These are phyloP conservation scores for Nebria ingens DNA, from an alignment of 1,140 invertebrate species.

Conservation along the genomic window DNA sequence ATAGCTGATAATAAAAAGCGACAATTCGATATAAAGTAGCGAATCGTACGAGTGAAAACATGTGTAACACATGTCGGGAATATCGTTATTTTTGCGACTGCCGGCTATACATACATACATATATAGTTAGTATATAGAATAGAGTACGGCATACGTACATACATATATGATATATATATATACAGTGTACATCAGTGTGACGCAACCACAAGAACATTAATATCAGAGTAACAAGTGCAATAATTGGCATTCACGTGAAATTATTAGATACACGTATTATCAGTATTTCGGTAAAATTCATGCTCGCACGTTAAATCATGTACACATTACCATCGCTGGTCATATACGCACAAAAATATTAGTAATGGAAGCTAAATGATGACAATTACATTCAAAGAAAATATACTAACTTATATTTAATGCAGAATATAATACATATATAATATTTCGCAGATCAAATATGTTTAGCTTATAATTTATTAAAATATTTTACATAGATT, in stretches of 20 bases:
- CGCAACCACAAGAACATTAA: slow-evolving; percentile 3
- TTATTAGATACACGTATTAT: slow-evolving; percentile 4
- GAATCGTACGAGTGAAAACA: neutral
- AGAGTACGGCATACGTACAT: too few species aligned
- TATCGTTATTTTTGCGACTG: neutral
- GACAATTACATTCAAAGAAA: too few species aligned
- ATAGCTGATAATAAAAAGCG: neutral
- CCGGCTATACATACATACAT: neutral
- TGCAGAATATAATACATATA: too few species aligned
- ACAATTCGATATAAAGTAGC: neutral
- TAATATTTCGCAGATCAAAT: too few species aligned
- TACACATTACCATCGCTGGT: too few species aligned
- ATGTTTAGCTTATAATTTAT: too few species aligned
- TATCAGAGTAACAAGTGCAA: slow-evolving; percentile 8
- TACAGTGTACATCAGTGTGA: neutral
- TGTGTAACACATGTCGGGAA: neutral
- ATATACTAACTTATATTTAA: too few species aligned
- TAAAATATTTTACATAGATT: too few species aligned
- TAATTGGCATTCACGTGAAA: slow-evolving; percentile 3
- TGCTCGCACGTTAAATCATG: neutral
- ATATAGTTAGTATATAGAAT: neutral
- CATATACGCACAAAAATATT: too few species aligned
- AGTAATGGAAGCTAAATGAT: too few species aligned
- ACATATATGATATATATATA: too few species aligned
- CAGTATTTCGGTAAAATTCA: slow-evolving; percentile 3